Percentiles rank a stretch among this genome's conserved stretches.
Conservation (phyloP, 2,113 vertebrate genomes). For the Colinus virginianus region DNA sequence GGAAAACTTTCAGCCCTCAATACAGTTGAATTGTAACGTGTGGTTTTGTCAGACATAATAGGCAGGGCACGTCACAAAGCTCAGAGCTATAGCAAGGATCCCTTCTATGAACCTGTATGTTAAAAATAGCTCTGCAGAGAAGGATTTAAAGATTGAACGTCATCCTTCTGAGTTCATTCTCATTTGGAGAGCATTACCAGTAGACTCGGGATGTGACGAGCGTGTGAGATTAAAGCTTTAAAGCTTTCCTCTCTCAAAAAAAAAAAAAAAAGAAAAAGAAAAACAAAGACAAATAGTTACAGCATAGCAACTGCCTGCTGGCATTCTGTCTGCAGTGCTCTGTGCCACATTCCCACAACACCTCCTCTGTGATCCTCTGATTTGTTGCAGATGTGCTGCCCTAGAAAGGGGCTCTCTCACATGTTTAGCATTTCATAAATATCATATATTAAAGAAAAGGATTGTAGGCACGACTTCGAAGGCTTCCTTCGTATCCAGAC, state of each 20-base stretch:
- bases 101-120: constrained; percentile 50
- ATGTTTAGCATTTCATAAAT: background rate
- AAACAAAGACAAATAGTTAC: background rate
- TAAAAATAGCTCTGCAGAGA: constrained; percentile 66
- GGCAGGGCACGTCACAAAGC: constrained; percentile 29
- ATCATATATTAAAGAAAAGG: background rate
- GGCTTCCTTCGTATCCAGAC: background rate
- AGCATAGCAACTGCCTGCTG: background rate
- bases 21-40: background rate
- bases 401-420: background rate
- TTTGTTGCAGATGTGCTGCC: constrained; percentile 1
- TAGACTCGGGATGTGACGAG: constrained; percentile 46
- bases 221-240: constrained; percentile 64
- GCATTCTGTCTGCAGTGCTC: background rate
- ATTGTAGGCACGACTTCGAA: background rate
- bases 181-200: constrained; percentile 63
- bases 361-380: background rate
- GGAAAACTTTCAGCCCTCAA: background rate
- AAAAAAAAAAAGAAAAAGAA: background rate
- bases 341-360: background rate
- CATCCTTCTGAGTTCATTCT: constrained; percentile 64
- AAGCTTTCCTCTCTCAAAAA: background rate
- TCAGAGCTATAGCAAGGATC: constrained; percentile 2
- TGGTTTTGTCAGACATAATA: background rate
- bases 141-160: constrained; percentile 68